A percentile compares a stretch with the other conserved stretches of the same genome.
Conservation (phyloP, 2,797 vertebrate species). For the Enteromius treurensis region DNA sequence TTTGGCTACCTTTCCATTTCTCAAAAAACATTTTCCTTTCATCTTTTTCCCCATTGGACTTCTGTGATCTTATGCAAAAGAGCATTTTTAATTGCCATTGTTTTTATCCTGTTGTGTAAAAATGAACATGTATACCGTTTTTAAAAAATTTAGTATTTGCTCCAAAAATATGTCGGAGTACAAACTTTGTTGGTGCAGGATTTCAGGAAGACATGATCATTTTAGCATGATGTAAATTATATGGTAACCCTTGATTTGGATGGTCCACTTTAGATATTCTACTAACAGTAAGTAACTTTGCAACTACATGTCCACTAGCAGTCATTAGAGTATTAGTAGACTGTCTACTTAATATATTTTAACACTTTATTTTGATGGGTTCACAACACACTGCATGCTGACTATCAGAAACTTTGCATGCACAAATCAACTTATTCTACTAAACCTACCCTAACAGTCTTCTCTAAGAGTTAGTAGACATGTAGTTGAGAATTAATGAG, state of each 20-base stretch:
- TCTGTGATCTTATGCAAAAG: slow-evolving; percentile 21
- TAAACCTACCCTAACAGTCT: too few relatives aligned
- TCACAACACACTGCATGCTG: too few relatives aligned
- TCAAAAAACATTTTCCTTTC: background rate
- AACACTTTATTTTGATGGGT: too few relatives aligned
- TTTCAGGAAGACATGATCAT: background rate
- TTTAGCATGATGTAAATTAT: background rate
- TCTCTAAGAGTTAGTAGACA: too few relatives aligned
- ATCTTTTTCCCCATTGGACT: slow-evolving; percentile 10
- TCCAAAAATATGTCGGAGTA: background rate
- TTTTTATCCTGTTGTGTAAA: background rate
- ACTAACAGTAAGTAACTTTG: too few relatives aligned
- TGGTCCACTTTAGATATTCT: too few relatives aligned
- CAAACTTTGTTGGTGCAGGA: background rate
- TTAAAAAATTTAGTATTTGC: background rate
- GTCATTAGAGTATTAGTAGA: too few relatives aligned
- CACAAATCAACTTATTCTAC: too few relatives aligned
- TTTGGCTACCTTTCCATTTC: slow-evolving; percentile 17
- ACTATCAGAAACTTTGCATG: too few relatives aligned
- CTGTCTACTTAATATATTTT: too few relatives aligned
- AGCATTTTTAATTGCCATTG: background rate
- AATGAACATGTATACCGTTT: background rate
- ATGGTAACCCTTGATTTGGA: too few relatives aligned
- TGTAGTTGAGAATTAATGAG: background rate
- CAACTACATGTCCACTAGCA: too few relatives aligned